phyloP scores from a whole-genome alignment of 2,888 invertebrate species.

The Clusia tigrina region DNA sequence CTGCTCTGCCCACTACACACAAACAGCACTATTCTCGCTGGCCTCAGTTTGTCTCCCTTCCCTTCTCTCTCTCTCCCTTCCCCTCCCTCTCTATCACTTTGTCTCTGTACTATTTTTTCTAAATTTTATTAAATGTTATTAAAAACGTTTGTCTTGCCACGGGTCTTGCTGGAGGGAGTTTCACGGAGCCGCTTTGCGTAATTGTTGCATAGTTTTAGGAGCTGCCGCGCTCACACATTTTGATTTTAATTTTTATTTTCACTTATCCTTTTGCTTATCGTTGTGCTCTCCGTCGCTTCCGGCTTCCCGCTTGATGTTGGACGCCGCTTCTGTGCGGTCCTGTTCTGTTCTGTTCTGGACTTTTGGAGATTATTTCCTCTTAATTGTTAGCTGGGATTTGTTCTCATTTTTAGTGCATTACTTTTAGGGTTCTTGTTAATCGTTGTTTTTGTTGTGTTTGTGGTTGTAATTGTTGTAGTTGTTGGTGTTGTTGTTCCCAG shows the following conservation, averaged over 20 bases:
- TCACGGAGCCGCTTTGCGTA: neutral
- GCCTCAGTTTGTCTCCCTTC: neutral
- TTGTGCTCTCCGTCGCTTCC: neutral
- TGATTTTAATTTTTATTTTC: neutral
- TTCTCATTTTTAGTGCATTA: neutral
- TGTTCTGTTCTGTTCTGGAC: neutral
- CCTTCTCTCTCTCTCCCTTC: neutral
- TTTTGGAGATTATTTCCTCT: slow-evolving; percentile 1
- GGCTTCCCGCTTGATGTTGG: neutral
- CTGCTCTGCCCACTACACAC: neutral
- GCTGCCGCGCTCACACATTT: neutral
- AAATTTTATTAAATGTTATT: neutral
- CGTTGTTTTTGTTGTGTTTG: neutral
- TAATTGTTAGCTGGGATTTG: slow-evolving; percentile 10
- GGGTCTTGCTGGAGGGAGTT: too few relatives aligned
- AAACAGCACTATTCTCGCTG: neutral
- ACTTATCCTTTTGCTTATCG: neutral
- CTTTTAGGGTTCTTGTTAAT: neutral
- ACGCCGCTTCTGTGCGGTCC: neutral
- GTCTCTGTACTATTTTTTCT: neutral
- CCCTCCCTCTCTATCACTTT: neutral
- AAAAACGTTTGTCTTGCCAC: slow-evolving; percentile 2
- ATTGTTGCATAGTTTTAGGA: slow-evolving; percentile 9
- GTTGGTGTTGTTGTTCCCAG: too few relatives aligned
- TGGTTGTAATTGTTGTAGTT: too few relatives aligned